These are phyloP conservation scores for Malurus leucopterus DNA, from an alignment of 2,797 vertebrate genomes.

Conservation along the genomic window DNA sequence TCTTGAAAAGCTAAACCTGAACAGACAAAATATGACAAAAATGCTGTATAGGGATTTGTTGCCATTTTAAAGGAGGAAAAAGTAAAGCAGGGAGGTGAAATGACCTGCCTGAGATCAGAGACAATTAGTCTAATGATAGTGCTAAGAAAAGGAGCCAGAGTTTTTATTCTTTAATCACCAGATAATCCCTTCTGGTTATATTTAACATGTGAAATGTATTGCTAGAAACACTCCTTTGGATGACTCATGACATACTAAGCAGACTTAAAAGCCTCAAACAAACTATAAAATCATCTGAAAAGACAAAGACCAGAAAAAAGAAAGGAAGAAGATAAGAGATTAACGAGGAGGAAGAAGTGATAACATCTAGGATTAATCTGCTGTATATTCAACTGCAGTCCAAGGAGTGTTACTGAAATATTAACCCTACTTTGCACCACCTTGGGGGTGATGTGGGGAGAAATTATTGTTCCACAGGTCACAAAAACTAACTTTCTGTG, in stretches of 20 bases:
- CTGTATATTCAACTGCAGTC: background rate
- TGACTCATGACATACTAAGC: slow-evolving; percentile 56
- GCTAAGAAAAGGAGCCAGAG: slow-evolving; percentile 48
- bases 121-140: slow-evolving; percentile 53
- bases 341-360: slow-evolving; percentile 41
- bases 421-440: slow-evolving; percentile 38
- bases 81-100: slow-evolving; percentile 42
- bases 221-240: slow-evolving; percentile 59
- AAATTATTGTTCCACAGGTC: background rate
- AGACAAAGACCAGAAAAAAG: slow-evolving; percentile 61
- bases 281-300: slow-evolving; percentile 56
- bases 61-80: slow-evolving; percentile 33
- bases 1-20: background rate
- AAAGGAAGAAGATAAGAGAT: slow-evolving; percentile 59
- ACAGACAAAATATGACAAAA: slow-evolving; percentile 34
- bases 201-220: slow-evolving; percentile 59
- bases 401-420: slow-evolving; percentile 9
- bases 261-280: slow-evolving; percentile 57
- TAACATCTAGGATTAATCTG: slow-evolving; percentile 50
- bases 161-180: slow-evolving; percentile 63
- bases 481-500: background rate
- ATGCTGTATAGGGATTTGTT: background rate
- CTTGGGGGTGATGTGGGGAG: background rate
- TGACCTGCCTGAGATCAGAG: slow-evolving; percentile 50
- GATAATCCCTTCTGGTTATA: slow-evolving; percentile 63